Evolutionary conservation across 1,140 invertebrate genomes (phyloP), one percentile per base, ranked within the genome.

Genomic region (Heliconius melpomene): DNA sequence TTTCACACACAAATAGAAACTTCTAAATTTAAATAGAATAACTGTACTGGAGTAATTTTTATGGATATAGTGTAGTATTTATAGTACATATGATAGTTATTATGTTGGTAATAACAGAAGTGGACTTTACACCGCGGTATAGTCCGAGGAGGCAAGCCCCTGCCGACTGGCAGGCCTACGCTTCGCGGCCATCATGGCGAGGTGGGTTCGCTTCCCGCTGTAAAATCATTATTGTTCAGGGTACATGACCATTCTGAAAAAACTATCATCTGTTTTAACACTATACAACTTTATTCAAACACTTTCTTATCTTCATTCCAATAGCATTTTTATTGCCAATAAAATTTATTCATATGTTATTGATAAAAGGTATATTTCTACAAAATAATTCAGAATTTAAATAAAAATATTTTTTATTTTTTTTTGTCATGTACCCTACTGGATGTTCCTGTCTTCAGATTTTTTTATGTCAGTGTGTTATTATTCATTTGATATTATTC

Each of bases 111-210:
- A 90, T 89, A 85, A 90, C 96, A 97, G 96, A 97, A 97, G 96
- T 97, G 96, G 96, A 97, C 96, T 94, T 96, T 96, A 95, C 96
- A 97, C 94, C 96, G 96, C 88, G 96, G 96, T 95, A 96, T 97
- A 89, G 95, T 96, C 88, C 96, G 97, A 93, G 96, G 96, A 94
- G 96, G 96, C 93, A 96, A 96, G 92, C 87, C 95, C 94, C 88
- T 95, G 91, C 93, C 94, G 90, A 90, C 93, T 87, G 91, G 86
- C 83, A 90, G 85, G 82, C 82, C 86, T 72, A 83, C 89, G 73
- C 89, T 88, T 46, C 90, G 91, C 75, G 86, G 86, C 78, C 86
- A 89, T 72, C 86, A 86, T 80, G 85, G 86, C 88, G 90, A 93
- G 91, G 91, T 93, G 91, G 90, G 92, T 93, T 76, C 76, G 78